These are phyloP conservation scores for Acleris sparsana DNA, from an alignment of 2,888 invertebrate genomes.

Conservation along the genomic window DNA sequence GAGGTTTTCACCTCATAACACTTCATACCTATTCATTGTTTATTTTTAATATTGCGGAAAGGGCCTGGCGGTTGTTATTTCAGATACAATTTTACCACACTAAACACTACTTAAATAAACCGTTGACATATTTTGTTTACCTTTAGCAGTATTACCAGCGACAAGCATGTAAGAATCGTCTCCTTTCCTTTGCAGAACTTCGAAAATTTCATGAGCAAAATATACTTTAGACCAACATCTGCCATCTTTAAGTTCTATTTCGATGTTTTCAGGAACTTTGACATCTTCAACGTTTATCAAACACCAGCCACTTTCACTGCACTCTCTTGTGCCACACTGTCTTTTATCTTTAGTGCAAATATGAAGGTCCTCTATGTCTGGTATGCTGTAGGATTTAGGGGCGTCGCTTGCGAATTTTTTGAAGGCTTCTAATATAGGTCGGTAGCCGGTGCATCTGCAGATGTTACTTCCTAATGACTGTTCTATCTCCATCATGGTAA, in stretches of 20 bases:
- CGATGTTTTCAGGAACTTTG: conserved; percentile 52
- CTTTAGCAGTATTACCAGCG: conserved; percentile 88
- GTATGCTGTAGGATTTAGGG: conserved; percentile 62
- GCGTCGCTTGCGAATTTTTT: conserved; percentile 87
- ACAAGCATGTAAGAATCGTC: conserved; percentile 83
- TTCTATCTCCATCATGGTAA: conserved; percentile 86
- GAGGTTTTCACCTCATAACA: too few species aligned
- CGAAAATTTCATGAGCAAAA: conserved; percentile 76
- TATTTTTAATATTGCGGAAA: too few species aligned
- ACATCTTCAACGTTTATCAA: conserved; percentile 44
- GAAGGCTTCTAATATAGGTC: conserved; percentile 89
- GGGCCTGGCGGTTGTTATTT: too few species aligned
- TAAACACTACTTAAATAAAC: too few species aligned
- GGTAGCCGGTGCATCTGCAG: conserved; percentile 90
- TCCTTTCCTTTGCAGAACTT: conserved; percentile 70
- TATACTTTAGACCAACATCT: conserved; percentile 81
- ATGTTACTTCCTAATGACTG: conserved; percentile 89
- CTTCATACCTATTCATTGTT: too few species aligned
- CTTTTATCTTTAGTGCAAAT: conserved; percentile 47
- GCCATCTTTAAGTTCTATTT: conserved; percentile 60
- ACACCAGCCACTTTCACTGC: conserved; percentile 54
- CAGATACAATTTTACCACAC: too few species aligned
- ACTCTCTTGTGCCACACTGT: conserved; percentile 37
- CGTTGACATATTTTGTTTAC: conserved; percentile 57
- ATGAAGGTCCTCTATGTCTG: conserved; percentile 73